These are phyloP conservation scores for Popillia japonica DNA, from an alignment of 1,140 invertebrate species.

Conservation along the genomic window DNA sequence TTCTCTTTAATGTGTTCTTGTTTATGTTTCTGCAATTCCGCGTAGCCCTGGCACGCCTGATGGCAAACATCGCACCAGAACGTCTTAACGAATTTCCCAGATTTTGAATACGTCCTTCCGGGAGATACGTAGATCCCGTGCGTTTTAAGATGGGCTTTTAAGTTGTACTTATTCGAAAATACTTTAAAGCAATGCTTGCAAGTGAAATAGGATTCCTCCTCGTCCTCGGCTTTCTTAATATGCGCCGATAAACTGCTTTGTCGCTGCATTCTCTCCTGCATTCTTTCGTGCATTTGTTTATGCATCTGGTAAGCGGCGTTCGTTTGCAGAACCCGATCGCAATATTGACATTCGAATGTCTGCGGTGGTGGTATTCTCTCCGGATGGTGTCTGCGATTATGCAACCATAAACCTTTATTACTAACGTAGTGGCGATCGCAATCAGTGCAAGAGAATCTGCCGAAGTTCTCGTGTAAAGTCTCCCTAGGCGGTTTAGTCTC, in stretches of 20 bases:
- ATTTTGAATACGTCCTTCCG: constrained; percentile 32
- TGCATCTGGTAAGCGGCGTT: constrained; percentile 51
- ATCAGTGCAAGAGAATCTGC: constrained; percentile 46
- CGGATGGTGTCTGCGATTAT: constrained; percentile 49
- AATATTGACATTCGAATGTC: constrained; percentile 49
- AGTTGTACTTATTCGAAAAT: constrained; percentile 52
- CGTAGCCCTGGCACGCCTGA: constrained; percentile 47
- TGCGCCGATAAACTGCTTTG: neutral
- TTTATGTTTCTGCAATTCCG: constrained; percentile 52
- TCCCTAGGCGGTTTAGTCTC: neutral
- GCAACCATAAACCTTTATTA: constrained; percentile 51
- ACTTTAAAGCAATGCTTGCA: constrained; percentile 58
- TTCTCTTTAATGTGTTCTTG: constrained; percentile 43
- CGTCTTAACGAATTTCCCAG: constrained; percentile 46
- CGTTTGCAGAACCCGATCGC: constrained; percentile 51
- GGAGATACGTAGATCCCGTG: constrained; percentile 50
- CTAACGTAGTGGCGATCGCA: constrained; percentile 51
- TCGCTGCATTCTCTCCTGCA: constrained; percentile 17
- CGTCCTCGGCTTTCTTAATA: constrained; percentile 43
- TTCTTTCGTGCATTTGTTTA: constrained; percentile 53
- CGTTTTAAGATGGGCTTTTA: constrained; percentile 55
- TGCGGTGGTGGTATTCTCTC: constrained; percentile 36
- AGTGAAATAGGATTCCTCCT: constrained; percentile 53
- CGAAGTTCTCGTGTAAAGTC: constrained; percentile 32
- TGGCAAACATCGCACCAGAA: constrained; percentile 54